Evolutionary conservation across 1,140 invertebrate species (phyloP).

Genomic region (Apis florea): DNA sequence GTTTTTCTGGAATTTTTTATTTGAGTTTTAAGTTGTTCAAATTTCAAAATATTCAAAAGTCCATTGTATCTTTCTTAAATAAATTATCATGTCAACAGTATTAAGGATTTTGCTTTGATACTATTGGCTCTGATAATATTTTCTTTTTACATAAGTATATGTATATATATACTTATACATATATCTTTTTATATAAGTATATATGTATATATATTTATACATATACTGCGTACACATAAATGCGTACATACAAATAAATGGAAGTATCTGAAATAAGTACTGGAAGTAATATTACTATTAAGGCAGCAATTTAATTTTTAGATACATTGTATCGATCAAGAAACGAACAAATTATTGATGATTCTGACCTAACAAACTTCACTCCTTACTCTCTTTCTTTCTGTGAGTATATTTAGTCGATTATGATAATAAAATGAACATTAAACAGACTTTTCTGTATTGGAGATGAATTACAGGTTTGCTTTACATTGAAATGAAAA

Average conservation of each 20-base stretch:
- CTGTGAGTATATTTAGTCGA: slow-evolving; percentile 56
- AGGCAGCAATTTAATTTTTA: slow-evolving; percentile 58
- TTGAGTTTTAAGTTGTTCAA: too few relatives aligned
- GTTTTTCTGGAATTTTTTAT: too few relatives aligned
- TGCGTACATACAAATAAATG: slow-evolving; percentile 28
- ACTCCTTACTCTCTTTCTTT: slow-evolving; percentile 64
- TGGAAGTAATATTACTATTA: slow-evolving; percentile 60
- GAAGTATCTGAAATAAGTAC: slow-evolving; percentile 42
- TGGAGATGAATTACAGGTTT: slow-evolving; percentile 52
- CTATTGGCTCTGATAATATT: slow-evolving; percentile 47
- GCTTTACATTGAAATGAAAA: slow-evolving; percentile 13
- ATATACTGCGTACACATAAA: slow-evolving; percentile 24
- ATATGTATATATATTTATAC: slow-evolving; percentile 34
- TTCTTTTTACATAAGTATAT: slow-evolving; percentile 47
- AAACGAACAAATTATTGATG: slow-evolving; percentile 51
- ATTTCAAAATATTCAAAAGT: too few relatives aligned
- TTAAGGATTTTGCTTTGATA: slow-evolving; percentile 49
- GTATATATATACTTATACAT: slow-evolving; percentile 38
- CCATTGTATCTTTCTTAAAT: slow-evolving; percentile 52
- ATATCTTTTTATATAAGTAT: slow-evolving; percentile 23
- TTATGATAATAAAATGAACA: slow-evolving; percentile 27
- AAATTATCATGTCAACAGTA: slow-evolving; percentile 36
- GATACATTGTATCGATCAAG: slow-evolving; percentile 47
- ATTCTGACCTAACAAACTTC: slow-evolving; percentile 43
- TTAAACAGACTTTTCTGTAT: slow-evolving; percentile 36